Percentiles rank a stretch among this genome's conserved stretches.
Conservation (phyloP, 2,797 vertebrate species). For the Lutjanus argentimaculatus region DNA sequence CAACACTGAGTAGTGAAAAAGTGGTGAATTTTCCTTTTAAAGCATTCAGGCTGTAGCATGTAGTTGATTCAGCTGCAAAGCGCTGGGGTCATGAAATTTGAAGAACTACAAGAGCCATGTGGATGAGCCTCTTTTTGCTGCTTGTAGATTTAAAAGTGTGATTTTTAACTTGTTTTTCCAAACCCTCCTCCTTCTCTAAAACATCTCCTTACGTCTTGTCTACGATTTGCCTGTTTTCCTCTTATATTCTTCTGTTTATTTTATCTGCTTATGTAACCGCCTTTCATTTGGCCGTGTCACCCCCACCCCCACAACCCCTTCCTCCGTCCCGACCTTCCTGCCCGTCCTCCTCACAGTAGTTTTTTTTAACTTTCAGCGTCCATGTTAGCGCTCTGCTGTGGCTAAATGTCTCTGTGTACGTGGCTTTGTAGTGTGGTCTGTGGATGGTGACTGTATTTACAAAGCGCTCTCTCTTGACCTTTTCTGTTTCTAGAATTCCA, state of each 20-base stretch:
- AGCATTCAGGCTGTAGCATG: constrained; percentile 17
- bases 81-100: constrained; percentile 24
- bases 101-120: constrained; percentile 24
- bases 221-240: constrained; percentile 33
- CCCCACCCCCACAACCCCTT: constrained; percentile 66
- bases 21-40: not conserved
- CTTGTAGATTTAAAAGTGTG: constrained; percentile 10
- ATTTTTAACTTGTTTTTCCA: constrained; percentile 11
- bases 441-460: constrained; percentile 78
- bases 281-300: constrained; percentile 47
- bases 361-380: constrained; percentile 43
- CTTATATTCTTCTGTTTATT: constrained; percentile 60
- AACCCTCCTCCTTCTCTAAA: constrained; percentile 2
- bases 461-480: constrained; percentile 87
- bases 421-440: constrained; percentile 55
- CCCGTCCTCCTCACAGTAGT: constrained; percentile 44
- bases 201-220: constrained; percentile 16
- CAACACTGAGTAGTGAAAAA: no score
- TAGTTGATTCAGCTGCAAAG: constrained; percentile 35
- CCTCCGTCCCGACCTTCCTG: constrained; percentile 64
- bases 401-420: constrained; percentile 39
- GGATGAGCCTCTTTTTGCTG: not conserved
- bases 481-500: constrained; percentile 96
- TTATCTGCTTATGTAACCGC: constrained; percentile 63
- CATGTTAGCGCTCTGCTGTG: constrained; percentile 27